These are phyloP conservation scores for Erebia aethiops DNA, from an alignment of 2,888 invertebrate genomes.

Conservation along the genomic window DNA sequence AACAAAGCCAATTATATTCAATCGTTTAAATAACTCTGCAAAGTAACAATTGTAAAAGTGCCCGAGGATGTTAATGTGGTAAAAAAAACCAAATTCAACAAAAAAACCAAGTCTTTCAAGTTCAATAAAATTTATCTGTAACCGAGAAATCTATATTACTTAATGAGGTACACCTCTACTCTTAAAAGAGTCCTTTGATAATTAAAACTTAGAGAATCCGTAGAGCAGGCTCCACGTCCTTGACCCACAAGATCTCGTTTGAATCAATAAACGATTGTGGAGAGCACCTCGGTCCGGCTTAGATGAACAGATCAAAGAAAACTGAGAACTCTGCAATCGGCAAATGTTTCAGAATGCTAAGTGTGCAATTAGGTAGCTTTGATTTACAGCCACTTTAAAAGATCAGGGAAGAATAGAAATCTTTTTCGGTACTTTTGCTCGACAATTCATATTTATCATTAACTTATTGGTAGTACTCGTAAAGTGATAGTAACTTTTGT, in stretches of 20 bases:
- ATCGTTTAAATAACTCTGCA: no score
- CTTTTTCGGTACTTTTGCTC: neutral
- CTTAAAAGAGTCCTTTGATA: constrained; percentile 1
- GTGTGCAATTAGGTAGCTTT: constrained; percentile 11
- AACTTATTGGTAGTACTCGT: no score
- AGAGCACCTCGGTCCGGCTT: constrained; percentile 6
- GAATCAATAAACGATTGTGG: constrained; percentile 22
- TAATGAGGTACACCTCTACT: neutral
- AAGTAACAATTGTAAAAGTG: no score
- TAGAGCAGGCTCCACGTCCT: constrained; percentile 3
- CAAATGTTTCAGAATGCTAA: constrained; percentile 16
- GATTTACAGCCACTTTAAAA: neutral
- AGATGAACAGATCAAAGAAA: constrained; percentile 10
- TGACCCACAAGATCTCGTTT: constrained; percentile 12
- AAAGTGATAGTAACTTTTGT: no score
- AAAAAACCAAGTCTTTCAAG: no score
- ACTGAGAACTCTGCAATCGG: constrained; percentile 10
- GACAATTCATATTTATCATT: neutral
- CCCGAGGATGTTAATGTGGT: no score
- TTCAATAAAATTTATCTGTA: neutral
- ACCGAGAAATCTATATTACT: neutral
- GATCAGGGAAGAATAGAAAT: neutral
- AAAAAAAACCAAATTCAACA: no score
- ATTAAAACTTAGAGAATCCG: constrained; percentile 1
- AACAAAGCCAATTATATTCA: no score